phyloP scores from a whole-genome alignment of 2,113 vertebrate species.

The Atlantisia rogersi region DNA sequence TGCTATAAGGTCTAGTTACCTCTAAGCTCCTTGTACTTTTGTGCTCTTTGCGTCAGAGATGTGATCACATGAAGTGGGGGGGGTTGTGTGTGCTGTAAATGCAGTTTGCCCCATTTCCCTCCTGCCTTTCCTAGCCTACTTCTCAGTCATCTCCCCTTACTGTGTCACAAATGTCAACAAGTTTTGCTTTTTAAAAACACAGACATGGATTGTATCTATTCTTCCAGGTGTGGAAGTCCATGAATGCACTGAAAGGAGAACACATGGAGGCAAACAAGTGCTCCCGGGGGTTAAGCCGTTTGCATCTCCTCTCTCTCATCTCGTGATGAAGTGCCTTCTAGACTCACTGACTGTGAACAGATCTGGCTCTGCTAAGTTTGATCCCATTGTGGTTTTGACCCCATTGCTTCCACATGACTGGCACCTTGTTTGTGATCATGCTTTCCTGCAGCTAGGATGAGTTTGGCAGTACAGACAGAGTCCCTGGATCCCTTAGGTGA shows the following conservation, averaged over 20 bases:
- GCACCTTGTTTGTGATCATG: background rate
- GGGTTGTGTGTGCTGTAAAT: background rate
- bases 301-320: background rate
- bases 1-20: background rate
- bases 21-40: background rate
- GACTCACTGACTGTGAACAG: background rate
- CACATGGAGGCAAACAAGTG: accelerated
- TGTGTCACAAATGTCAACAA: background rate
- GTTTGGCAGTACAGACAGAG: background rate
- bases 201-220: background rate
- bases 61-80: background rate
- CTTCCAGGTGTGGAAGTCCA: background rate
- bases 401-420: background rate
- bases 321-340: background rate
- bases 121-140: background rate
- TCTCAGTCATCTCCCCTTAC: background rate
- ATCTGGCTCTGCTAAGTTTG: background rate
- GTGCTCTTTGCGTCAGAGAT: background rate
- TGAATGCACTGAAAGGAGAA: background rate
- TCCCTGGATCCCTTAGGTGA: background rate
- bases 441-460: background rate
- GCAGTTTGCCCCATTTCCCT: background rate
- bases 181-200: background rate
- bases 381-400: background rate
- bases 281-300: background rate